phyloP scores from a whole-genome alignment of 1,140 invertebrate genomes.

The Drosophila nigrodunni region DNA sequence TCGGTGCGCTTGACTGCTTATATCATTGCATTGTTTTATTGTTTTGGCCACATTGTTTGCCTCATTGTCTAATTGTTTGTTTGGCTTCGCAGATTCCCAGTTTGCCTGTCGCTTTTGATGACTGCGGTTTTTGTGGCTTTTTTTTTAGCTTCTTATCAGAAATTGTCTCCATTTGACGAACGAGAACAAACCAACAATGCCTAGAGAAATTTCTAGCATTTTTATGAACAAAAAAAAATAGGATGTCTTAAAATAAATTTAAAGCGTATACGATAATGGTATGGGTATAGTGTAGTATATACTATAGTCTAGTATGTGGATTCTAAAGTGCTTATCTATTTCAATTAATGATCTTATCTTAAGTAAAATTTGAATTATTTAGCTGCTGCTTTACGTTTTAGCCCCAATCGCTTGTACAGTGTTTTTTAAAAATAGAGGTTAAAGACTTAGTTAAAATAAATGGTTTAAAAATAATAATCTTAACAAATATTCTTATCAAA shows the following conservation, averaged over 20 bases:
- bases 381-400: not conserved
- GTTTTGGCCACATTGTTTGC: slow-evolving; percentile 28
- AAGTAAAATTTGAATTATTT: not conserved
- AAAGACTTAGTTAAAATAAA: too few relatives aligned
- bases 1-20: too few relatives aligned
- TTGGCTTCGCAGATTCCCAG: slow-evolving; percentile 30
- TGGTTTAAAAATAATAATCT: too few relatives aligned
- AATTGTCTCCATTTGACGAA: not conserved
- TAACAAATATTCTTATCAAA: too few relatives aligned
- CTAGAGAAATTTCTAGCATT: slow-evolving; percentile 28
- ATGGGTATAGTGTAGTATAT: not conserved
- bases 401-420: too few relatives aligned
- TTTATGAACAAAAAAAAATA: slow-evolving; percentile 15
- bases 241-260: slow-evolving; percentile 9
- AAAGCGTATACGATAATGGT: not conserved
- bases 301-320: not conserved
- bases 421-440: too few relatives aligned
- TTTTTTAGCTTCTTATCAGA: slow-evolving; percentile 45
- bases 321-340: slow-evolving; percentile 11
- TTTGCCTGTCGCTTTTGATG: slow-evolving; percentile 33
- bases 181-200: not conserved
- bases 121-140: slow-evolving; percentile 39
- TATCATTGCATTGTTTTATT: not conserved
- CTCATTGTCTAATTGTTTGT: slow-evolving; percentile 39
- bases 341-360: slow-evolving; percentile 14